Conservation (phyloP, 2,113 vertebrate genomes). For the Alectura lathami region DNA sequence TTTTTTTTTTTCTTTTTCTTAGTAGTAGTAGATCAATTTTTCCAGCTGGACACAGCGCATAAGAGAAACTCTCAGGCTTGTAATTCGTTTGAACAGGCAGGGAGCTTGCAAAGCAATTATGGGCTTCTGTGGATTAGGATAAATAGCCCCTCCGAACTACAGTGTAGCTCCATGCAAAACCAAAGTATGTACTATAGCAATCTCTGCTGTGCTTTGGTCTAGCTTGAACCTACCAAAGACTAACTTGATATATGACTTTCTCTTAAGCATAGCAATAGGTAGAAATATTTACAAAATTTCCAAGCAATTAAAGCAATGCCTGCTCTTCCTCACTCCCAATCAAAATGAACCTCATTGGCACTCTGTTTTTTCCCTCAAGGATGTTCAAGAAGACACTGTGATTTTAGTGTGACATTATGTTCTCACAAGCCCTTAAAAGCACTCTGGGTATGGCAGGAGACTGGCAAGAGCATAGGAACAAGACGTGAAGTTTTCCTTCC, state of each 20-base stretch:
- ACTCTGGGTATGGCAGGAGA: not conserved
- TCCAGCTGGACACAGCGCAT: not conserved
- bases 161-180: not conserved
- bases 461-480: not conserved
- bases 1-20: not conserved
- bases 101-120: slow-evolving; percentile 48
- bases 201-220: slow-evolving; percentile 37
- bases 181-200: slow-evolving; percentile 29
- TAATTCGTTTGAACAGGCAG: slow-evolving; percentile 35
- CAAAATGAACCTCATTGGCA: not conserved
- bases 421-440: not conserved
- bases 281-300: not conserved
- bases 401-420: not conserved
- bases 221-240: not conserved
- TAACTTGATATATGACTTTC: not conserved
- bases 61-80: slow-evolving; percentile 3
- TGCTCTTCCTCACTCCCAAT: not conserved
- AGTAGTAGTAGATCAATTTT: not conserved
- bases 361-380: not conserved
- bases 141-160: slow-evolving; percentile 30
- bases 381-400: not conserved
- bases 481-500: not conserved
- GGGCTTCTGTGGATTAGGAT: slow-evolving; percentile 50
- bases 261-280: not conserved
- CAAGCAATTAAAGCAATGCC: not conserved